Percentiles rank a stretch among this genome's conserved stretches.
phyloP scores from a whole-genome alignment of 2,797 vertebrate genomes.

The Vipera latastei region DNA sequence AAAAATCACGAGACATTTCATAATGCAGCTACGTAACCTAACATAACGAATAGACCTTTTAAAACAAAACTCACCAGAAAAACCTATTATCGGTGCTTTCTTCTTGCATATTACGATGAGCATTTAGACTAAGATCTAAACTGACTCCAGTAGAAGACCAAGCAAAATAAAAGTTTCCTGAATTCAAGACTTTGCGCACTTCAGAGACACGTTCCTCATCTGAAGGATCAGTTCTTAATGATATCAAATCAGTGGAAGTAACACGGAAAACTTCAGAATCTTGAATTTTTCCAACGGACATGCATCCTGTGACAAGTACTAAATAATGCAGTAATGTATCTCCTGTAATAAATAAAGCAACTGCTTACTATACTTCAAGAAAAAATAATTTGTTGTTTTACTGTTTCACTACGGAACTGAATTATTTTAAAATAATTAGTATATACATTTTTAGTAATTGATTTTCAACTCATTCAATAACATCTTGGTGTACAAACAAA shows the following conservation, averaged over 20 bases:
- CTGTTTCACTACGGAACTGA: background rate
- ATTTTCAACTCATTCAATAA: background rate
- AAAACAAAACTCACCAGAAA: conserved; percentile 85
- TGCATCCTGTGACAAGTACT: conserved; percentile 94
- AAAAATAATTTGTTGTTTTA: background rate
- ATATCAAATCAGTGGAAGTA: conserved; percentile 95
- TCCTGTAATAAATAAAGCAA: conserved; percentile 70
- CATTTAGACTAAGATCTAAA: conserved; percentile 93
- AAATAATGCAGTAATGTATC: conserved; percentile 92
- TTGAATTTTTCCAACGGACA: conserved; percentile 97
- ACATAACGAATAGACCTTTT: rapidly evolving
- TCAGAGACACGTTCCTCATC: conserved; percentile 93
- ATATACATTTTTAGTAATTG: background rate
- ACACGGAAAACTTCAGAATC: conserved; percentile 97
- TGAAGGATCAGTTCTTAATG: conserved; percentile 81
- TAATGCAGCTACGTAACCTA: background rate
- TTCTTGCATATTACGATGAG: conserved; percentile 89
- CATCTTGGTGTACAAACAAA: background rate
- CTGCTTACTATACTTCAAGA: background rate
- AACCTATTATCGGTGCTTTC: conserved; percentile 94
- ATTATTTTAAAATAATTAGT: background rate
- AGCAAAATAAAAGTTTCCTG: conserved; percentile 96
- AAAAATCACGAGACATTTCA: background rate
- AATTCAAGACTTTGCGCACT: conserved; percentile 93
- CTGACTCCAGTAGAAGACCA: conserved; percentile 90